Base-by-base conservation (phyloP, 2,888 invertebrate species). In the Cephalotes varians region DNA sequence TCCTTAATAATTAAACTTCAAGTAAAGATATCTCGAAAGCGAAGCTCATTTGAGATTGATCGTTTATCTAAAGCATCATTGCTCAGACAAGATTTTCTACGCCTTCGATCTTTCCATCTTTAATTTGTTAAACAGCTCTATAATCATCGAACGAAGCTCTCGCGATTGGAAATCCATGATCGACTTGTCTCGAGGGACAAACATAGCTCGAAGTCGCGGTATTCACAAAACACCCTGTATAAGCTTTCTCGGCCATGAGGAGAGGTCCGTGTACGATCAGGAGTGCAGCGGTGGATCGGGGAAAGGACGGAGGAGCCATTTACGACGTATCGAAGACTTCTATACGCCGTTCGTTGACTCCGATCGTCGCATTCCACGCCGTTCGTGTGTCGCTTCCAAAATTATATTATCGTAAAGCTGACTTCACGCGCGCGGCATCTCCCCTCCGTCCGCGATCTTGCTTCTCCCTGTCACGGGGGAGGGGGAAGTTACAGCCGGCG, bases 271-370 rank as follows among this genome's bases (percentile, higher is more conserved):
- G 82, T 76, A 82, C 65, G 74, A 21, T 31, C 54, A 47, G 28
- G 37, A 37, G 34, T 44, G 54, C 18, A n/a, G 31, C 37, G 58
- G 37, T 15, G 31, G 54, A 44, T 37, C 60, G 49, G 82, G 71
- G 44, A 18, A 62, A 40, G 81, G 72, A 83, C 60, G 28, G 10
- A 7, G 72, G 80, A 89, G 83, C 72, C 90, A 86, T 90, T 90
- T 90, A 90, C 90, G 91, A 89, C 81, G 82, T 90, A 90, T 90
- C 90, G 90, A 87, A 90, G 90, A 89, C 84, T 89, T 87, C 90
- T 90, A 89, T 85, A 87, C 56, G 77, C 86, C 91, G 89, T 90
- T 86, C 90, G 89, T 90, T 90, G 90, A 90, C 90, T 90, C 87
- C 85, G 87, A 86, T 86, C 89, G 79, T 89, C 85, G 89, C 90